Evolutionary conservation across 2,113 vertebrate genomes (phyloP), one percentile per base, ranked within the genome.

Genomic region (Bos javanicus): DNA sequence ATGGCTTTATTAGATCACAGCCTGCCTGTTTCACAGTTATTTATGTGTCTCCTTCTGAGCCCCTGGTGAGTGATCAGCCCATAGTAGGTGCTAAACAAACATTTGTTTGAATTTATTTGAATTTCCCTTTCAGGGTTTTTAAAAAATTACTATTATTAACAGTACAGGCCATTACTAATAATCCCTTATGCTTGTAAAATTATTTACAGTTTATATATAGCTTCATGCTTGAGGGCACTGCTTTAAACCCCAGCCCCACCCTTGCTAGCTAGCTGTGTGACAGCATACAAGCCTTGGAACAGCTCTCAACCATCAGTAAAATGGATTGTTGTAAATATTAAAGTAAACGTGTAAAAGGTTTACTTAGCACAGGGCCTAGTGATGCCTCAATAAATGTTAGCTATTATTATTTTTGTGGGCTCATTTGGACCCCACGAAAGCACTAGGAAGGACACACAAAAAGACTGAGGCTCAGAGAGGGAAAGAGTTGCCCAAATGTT

Each of bases 121-220:
- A 94, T 98, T 98, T 98, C 97, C 97, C 95, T 97, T 98, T 98
- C 88, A 95, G 87, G 90, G 93, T 96, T 97, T 93, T 94, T 15
- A 85, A 95, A 97, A 74, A 97, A 97, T 97, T 96, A 97, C 97
- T 98, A 97, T 97, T 98, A 97, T 98, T 97, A 98, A 94, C 95
- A 86, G 88, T 94, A 94, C 89, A 97, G 96, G 67, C 97, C 52
- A 30, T 98, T 98, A 97, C 97, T 98, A 98, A 98, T 98, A 97
- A 97, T 97, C 98, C 97, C 96, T 93, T 95, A 59, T 3, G 67
- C 98, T 97, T 94, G 86, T 98, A 97, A 98, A 98, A 97, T 98
- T 98, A 98, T 98, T 98, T 98, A 98, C 96, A 97, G 97, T 98
- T 97, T 97, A 98, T 97, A 97, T 96, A 98, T 98, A 98, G 97